Percentiles rank a stretch among this genome's conserved stretches.
These are phyloP conservation scores for Syrphus vitripennis DNA, from an alignment of 2,888 invertebrate species.

Conservation along the genomic window DNA sequence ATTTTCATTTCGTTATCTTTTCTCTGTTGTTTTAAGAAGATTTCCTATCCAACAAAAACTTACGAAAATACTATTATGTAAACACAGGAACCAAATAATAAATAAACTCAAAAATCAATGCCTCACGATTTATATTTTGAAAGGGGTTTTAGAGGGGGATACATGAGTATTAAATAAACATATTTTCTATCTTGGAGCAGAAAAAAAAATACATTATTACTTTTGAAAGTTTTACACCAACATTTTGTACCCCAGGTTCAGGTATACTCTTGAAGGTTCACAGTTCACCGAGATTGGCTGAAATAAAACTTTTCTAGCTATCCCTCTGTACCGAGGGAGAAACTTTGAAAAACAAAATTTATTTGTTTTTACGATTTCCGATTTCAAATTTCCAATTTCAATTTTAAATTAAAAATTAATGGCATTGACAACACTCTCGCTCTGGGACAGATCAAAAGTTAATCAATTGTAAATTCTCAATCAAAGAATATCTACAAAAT, in stretches of 20 bases:
- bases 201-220: not conserved
- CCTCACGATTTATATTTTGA: not conserved
- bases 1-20: not conserved
- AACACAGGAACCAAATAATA: not conserved
- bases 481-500: not conserved
- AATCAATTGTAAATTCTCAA: constrained; percentile 24
- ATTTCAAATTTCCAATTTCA: constrained; percentile 8
- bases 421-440: constrained; percentile 6
- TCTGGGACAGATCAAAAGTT: not conserved
- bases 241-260: no score
- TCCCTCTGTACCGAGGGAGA: not conserved
- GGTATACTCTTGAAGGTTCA: no score
- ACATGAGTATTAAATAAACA: not conserved
- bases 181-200: not conserved
- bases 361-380: constrained; percentile 5
- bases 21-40: not conserved
- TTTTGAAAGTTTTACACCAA: not conserved
- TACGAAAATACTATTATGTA: not conserved
- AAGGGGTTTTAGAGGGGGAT: not conserved
- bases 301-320: not conserved
- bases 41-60: not conserved
- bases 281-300: no score
- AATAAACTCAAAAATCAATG: constrained; percentile 7
- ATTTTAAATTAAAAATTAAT: constrained; percentile 51
- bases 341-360: constrained; percentile 6